Percentiles rank a stretch among this genome's conserved stretches.
Conservation (phyloP, 1,140 invertebrate genomes). For the Meloidogyne chitwoodi region DNA sequence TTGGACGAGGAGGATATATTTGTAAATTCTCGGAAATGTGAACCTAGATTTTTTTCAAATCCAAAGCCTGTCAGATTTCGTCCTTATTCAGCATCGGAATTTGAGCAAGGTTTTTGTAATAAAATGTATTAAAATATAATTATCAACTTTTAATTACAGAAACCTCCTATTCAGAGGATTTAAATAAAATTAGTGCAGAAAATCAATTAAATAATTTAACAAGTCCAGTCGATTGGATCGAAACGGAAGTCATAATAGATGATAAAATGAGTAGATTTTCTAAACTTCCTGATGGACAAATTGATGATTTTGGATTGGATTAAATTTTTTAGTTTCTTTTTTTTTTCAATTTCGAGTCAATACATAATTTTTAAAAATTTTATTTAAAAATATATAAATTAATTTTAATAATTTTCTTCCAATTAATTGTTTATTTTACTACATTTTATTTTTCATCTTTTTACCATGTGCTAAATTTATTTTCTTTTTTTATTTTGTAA, state of each 20-base stretch:
- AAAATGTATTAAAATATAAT: neutral
- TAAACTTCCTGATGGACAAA: slow-evolving; percentile 14
- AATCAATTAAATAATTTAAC: neutral
- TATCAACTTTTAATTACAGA: neutral
- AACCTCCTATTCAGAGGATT: neutral
- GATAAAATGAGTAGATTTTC: neutral
- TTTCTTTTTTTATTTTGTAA: neutral
- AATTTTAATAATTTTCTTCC: too few relatives aligned
- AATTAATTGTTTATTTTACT: neutral
- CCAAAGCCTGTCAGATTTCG: neutral
- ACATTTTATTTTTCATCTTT: neutral
- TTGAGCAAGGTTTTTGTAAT: neutral
- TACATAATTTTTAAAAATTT: neutral
- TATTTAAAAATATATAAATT: too few relatives aligned
- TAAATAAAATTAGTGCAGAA: neutral
- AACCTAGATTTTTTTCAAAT: neutral
- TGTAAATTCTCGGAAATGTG: neutral
- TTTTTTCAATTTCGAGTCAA: neutral
- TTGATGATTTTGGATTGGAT: slow-evolving; percentile 18
- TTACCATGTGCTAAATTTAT: too few relatives aligned
- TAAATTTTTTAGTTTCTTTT: neutral
- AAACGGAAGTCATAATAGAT: slow-evolving; percentile 15
- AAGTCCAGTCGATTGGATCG: slow-evolving; percentile 4
- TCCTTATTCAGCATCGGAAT: neutral
- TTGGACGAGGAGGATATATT: neutral